A percentile compares a stretch with the other conserved stretches of the same genome.
phyloP scores from a whole-genome alignment of 2,888 invertebrate species.

The Orchesellides sinensis region DNA sequence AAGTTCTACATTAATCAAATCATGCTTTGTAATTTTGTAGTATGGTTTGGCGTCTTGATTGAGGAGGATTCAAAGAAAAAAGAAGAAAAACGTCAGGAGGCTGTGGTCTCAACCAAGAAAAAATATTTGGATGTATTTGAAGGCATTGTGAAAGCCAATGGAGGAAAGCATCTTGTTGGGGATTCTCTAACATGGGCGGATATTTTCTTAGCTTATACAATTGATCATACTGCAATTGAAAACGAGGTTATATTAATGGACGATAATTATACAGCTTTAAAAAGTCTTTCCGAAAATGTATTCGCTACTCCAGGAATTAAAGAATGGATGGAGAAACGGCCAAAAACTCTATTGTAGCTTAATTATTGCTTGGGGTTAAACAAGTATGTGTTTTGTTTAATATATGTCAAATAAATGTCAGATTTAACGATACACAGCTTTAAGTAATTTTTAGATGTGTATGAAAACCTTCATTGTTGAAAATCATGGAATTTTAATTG shows the following conservation, averaged over 20 bases:
- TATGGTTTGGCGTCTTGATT: neutral
- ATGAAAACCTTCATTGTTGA: no score
- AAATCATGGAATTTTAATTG: no score
- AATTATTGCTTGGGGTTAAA: no score
- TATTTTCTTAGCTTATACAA: slow-evolving; percentile 79
- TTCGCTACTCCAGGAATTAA: slow-evolving; percentile 79
- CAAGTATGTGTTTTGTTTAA: neutral
- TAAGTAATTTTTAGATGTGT: no score
- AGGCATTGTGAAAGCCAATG: slow-evolving; percentile 25
- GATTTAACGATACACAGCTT: neutral
- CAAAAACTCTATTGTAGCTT: slow-evolving; percentile 79
- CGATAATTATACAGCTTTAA: slow-evolving; percentile 79
- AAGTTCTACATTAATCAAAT: neutral
- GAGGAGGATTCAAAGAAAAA: slow-evolving; percentile 29
- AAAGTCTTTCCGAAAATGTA: slow-evolving; percentile 79
- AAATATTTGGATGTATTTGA: slow-evolving; percentile 41
- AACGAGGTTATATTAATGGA: slow-evolving; percentile 76
- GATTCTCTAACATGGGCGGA: slow-evolving; percentile 83
- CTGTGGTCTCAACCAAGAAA: neutral
- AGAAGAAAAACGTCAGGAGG: slow-evolving; percentile 6
- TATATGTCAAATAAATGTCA: neutral
- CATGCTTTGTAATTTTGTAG: slow-evolving; percentile 3
- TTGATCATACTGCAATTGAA: neutral
- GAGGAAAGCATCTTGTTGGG: slow-evolving; percentile 49
- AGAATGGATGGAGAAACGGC: slow-evolving; percentile 80